Percentiles rank a stretch among this genome's conserved stretches.
Conservation (phyloP, 2,888 invertebrate genomes). For the Apotomis turbidana region DNA sequence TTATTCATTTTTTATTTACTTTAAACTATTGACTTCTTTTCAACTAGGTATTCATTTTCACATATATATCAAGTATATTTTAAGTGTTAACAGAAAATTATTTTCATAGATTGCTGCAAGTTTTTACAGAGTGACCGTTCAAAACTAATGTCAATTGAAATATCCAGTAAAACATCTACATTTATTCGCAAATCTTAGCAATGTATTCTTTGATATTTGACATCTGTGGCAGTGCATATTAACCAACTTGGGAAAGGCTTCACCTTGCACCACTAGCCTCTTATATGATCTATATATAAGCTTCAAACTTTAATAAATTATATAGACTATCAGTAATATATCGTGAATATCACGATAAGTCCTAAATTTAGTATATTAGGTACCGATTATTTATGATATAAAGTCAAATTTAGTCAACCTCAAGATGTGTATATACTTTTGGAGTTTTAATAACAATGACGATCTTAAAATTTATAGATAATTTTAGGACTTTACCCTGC, state of each 20-base stretch:
- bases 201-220: slow-evolving; percentile 25
- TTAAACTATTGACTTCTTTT: too few relatives aligned
- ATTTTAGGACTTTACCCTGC: slow-evolving; percentile 5
- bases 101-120: neutral
- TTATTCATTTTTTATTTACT: too few relatives aligned
- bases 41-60: too few relatives aligned
- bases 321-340: slow-evolving; percentile 21
- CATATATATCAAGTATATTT: too few relatives aligned
- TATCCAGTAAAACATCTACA: slow-evolving; percentile 14
- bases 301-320: slow-evolving; percentile 35
- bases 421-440: slow-evolving; percentile 4
- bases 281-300: neutral
- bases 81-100: too few relatives aligned
- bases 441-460: slow-evolving; percentile 5
- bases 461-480: slow-evolving; percentile 13
- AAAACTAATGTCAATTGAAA: neutral
- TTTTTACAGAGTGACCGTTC: neutral
- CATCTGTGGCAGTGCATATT: slow-evolving; percentile 32
- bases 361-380: slow-evolving; percentile 26
- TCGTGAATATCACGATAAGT: slow-evolving; percentile 39
- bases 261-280: slow-evolving; percentile 28
- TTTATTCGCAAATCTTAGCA: slow-evolving; percentile 3
- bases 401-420: slow-evolving; percentile 29
- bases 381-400: neutral
- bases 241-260: slow-evolving; percentile 2